phyloP scores from a whole-genome alignment of 2,113 vertebrate genomes.

The Pomatorhinus ruficollis region DNA sequence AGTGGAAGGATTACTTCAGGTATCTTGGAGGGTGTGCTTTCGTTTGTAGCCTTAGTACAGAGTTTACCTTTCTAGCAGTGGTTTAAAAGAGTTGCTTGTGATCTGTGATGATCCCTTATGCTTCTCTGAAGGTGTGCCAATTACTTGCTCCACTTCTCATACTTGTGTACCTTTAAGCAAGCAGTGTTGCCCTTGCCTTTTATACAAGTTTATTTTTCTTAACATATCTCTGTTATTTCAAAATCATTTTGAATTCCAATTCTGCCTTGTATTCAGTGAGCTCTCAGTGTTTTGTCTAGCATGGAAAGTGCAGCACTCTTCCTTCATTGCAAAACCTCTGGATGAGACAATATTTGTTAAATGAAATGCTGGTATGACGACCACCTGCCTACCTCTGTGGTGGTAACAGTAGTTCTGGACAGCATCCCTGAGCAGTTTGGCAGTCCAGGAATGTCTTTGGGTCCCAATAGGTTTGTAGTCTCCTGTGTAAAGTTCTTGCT shows the following conservation, averaged over 20 bases:
- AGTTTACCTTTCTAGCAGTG: not conserved
- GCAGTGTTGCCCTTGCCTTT: not conserved
- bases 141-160: not conserved
- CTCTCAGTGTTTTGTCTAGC: not conserved
- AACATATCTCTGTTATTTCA: not conserved
- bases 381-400: rapidly evolving
- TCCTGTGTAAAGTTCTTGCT: not conserved
- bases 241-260: not conserved
- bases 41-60: not conserved
- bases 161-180: not conserved
- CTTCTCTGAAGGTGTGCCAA: not conserved
- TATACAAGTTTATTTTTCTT: not conserved
- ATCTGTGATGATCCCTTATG: not conserved
- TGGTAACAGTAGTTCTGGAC: too few relatives aligned
- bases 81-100: not conserved
- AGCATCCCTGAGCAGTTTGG: not conserved
- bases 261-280: not conserved
- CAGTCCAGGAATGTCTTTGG: not conserved
- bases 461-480: not conserved
- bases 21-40: not conserved
- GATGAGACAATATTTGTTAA: not conserved
- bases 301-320: not conserved
- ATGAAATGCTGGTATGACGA: not conserved
- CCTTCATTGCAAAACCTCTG: not conserved
- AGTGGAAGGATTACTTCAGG: not conserved